Conservation (phyloP, 2,113 vertebrate species). For the Channa argus region DNA sequence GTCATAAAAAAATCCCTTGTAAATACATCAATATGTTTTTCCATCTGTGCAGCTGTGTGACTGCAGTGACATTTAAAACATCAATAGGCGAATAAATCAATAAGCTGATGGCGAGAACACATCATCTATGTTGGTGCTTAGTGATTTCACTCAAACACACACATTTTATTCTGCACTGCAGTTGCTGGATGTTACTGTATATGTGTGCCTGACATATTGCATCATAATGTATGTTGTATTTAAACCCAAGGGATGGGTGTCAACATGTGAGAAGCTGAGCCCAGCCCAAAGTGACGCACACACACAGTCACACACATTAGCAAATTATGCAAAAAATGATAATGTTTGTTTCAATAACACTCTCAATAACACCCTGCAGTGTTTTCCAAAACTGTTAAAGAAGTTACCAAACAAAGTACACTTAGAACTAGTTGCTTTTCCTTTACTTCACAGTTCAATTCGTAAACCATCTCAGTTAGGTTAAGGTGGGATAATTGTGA, state of each 20-base stretch:
- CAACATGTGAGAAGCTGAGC: slow-evolving; percentile 57
- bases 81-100: slow-evolving; percentile 72
- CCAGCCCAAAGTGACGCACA: slow-evolving; percentile 46
- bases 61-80: slow-evolving; percentile 67
- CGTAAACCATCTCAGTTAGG: too few relatives aligned
- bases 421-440: too few relatives aligned
- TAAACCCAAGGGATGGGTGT: slow-evolving; percentile 67
- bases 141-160: slow-evolving; percentile 21
- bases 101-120: slow-evolving; percentile 30
- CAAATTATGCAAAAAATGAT: too few relatives aligned
- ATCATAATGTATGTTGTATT: slow-evolving; percentile 57
- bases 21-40: slow-evolving; percentile 71
- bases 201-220: slow-evolving; percentile 57
- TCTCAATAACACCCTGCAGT: too few relatives aligned
- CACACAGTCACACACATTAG: not conserved
- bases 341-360: too few relatives aligned
- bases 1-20: slow-evolving; percentile 60
- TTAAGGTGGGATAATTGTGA: too few relatives aligned
- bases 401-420: too few relatives aligned
- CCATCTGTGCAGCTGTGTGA: slow-evolving; percentile 75
- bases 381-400: too few relatives aligned
- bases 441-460: too few relatives aligned
- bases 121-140: slow-evolving; percentile 40
- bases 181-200: slow-evolving; percentile 50
- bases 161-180: slow-evolving; percentile 36